A percentile compares a stretch with the other conserved stretches of the same genome.
These are phyloP conservation scores for Champsocephalus gunnari DNA, from an alignment of 2,797 vertebrate genomes.

Conservation along the genomic window DNA sequence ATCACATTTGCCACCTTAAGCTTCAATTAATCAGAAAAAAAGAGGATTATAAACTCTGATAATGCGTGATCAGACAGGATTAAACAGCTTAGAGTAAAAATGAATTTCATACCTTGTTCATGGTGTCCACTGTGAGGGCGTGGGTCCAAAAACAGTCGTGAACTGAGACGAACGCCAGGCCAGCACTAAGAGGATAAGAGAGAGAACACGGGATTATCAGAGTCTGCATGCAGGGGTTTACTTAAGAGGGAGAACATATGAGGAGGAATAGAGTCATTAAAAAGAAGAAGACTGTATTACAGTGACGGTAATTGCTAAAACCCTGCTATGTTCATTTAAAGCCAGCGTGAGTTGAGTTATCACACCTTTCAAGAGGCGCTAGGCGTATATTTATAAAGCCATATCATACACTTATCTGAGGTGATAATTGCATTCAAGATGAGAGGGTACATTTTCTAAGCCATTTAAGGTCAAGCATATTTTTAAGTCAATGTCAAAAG, in stretches of 20 bases:
- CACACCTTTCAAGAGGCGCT: neutral
- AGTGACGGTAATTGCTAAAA: too few relatives aligned
- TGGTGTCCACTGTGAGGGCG: constrained; percentile 89
- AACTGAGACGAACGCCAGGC: constrained; percentile 95
- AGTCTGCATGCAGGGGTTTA: neutral
- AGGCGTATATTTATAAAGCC: neutral
- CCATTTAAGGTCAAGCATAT: neutral
- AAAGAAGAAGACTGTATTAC: neutral
- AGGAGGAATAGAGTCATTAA: neutral
- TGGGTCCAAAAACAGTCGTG: constrained; percentile 99
- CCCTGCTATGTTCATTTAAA: constrained; percentile 7
- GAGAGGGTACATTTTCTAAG: constrained; percentile 5
- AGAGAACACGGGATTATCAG: neutral
- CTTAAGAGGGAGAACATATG: constrained; percentile 1
- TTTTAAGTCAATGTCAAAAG: neutral
- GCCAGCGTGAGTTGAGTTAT: constrained; percentile 11
- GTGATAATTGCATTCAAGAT: constrained; percentile 10
- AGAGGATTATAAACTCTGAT: neutral
- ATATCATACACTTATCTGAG: neutral
- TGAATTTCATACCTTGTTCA: constrained; percentile 90
- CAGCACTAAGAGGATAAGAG: constrained; percentile 80
- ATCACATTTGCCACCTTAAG: neutral
- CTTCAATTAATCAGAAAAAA: constrained; percentile 29
- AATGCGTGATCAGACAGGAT: constrained; percentile 2
- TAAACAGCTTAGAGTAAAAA: constrained; percentile 6